These are phyloP conservation scores for Halictus ligatus DNA, from an alignment of 2,888 invertebrate genomes.

Conservation along the genomic window DNA sequence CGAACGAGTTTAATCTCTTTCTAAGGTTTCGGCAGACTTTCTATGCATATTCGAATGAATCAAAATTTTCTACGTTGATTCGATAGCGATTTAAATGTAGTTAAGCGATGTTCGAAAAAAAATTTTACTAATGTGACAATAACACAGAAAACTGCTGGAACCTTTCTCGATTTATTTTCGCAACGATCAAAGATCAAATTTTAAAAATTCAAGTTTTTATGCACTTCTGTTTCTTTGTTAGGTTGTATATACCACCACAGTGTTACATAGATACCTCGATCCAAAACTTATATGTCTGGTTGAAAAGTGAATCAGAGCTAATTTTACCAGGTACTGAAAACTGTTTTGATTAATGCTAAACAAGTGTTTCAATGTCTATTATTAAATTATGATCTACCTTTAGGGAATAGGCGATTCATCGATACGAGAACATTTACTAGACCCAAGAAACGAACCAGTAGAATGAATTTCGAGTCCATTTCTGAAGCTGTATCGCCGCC, in stretches of 20 bases:
- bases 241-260: constrained; percentile 67
- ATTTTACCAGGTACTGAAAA: constrained; percentile 49
- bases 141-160: neutral
- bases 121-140: neutral
- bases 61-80: neutral
- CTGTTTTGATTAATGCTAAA: neutral
- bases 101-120: neutral
- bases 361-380: neutral
- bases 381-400: constrained; percentile 29
- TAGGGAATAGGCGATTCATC: constrained; percentile 82
- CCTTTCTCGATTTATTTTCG: neutral
- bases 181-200: neutral
- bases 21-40: neutral
- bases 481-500: constrained; percentile 68
- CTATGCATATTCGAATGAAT: neutral
- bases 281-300: constrained; percentile 70
- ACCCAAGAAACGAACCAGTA: constrained; percentile 87
- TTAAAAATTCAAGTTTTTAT: neutral
- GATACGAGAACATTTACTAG: constrained; percentile 90
- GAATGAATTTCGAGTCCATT: constrained; percentile 87
- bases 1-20: neutral
- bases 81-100: neutral
- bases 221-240: constrained; percentile 43
- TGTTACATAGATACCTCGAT: constrained; percentile 53
- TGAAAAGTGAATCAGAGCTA: constrained; percentile 62